Evolutionary conservation across 1,140 invertebrate species (phyloP).

Genomic region (Pseudachorutes palmiensis): DNA sequence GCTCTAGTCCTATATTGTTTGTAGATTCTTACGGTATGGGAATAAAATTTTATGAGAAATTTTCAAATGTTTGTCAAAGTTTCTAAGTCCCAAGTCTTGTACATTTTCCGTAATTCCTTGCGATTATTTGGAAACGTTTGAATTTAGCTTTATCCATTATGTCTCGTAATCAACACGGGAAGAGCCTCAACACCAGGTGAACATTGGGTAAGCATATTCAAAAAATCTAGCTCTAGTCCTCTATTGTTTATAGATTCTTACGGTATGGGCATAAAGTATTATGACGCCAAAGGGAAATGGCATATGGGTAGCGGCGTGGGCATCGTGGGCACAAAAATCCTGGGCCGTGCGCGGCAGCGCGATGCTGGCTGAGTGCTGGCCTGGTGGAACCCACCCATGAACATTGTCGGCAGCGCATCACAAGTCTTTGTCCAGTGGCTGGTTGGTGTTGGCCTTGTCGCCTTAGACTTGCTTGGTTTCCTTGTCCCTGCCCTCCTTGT

Average conservation of each 20-base stretch:
- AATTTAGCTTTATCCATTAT: conserved; percentile 3
- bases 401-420: too few relatives aligned
- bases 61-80: not conserved
- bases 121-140: not conserved
- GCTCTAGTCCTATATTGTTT: not conserved
- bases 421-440: too few relatives aligned
- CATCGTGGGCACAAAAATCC: too few relatives aligned
- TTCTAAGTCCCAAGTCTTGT: not conserved
- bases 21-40: conserved; percentile 1
- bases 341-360: too few relatives aligned
- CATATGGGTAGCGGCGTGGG: too few relatives aligned
- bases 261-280: conserved; percentile 1
- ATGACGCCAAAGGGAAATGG: too few relatives aligned
- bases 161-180: not conserved
- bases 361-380: too few relatives aligned
- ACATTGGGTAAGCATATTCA: conserved; percentile 2
- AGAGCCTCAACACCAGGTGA: not conserved
- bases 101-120: not conserved
- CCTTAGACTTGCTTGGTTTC: too few relatives aligned
- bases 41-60: not conserved
- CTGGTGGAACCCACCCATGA: too few relatives aligned
- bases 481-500: too few relatives aligned
- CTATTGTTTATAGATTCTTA: not conserved
- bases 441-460: too few relatives aligned
- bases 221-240: not conserved